Percentiles rank a stretch among this genome's conserved stretches.
Evolutionary conservation across 2,888 invertebrate species (phyloP).

Genomic region (Homarus gammarus): DNA sequence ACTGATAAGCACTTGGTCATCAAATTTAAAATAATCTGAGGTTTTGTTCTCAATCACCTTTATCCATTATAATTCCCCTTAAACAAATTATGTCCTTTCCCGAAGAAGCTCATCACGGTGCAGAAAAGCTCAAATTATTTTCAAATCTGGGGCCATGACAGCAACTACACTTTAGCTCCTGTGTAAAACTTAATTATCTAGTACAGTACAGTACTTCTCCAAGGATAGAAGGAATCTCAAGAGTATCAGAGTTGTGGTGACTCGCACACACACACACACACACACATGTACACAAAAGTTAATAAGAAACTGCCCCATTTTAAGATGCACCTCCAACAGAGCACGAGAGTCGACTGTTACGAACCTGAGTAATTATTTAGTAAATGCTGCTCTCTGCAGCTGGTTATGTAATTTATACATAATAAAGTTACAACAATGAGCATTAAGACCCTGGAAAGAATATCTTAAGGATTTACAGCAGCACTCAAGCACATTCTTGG

Average conservation of each 20-base stretch:
- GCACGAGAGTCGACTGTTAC: conserved; percentile 23
- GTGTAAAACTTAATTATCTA: background rate
- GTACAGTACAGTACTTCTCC: background rate
- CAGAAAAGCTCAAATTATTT: background rate
- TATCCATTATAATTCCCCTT: no score
- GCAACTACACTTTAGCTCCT: background rate
- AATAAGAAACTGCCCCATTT: conserved; percentile 11
- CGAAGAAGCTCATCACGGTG: background rate
- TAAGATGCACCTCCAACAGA: conserved; percentile 27
- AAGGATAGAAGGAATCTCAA: conserved; percentile 5
- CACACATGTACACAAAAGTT: background rate
- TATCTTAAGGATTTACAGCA: background rate
- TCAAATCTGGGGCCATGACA: background rate
- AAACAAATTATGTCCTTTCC: background rate
- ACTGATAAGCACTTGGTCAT: conserved; percentile 15
- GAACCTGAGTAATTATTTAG: conserved; percentile 16
- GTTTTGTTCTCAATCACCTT: no score
- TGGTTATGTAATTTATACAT: conserved; percentile 9
- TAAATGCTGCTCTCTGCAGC: conserved; percentile 20
- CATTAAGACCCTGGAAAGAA: conserved; percentile 44
- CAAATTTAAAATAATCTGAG: background rate
- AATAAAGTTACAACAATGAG: conserved; percentile 43
- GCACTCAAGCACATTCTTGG: conserved; percentile 16
- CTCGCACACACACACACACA: background rate
- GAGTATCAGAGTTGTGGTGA: background rate